phyloP scores from a whole-genome alignment of 2,888 invertebrate genomes.

The Cerceris ruficornis region DNA sequence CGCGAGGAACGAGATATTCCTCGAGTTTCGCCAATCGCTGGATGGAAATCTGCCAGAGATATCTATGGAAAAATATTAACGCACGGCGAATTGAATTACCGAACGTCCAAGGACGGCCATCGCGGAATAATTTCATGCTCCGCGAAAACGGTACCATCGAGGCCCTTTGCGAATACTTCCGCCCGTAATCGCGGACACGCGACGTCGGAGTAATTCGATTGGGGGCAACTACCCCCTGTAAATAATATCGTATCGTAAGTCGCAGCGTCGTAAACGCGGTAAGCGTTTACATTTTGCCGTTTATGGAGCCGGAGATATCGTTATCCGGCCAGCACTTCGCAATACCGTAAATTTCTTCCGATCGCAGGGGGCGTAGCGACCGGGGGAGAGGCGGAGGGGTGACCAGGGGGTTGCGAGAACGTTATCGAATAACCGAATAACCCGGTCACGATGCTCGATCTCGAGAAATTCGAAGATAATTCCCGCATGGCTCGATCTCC shows the following conservation, averaged over 20 bases:
- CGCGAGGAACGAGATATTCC: too few species aligned
- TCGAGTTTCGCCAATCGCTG: too few species aligned
- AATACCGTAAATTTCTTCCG: slow-evolving; percentile 3
- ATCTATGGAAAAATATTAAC: too few species aligned
- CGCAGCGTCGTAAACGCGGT: background rate
- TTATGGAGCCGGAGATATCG: slow-evolving; percentile 8
- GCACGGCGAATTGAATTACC: too few species aligned
- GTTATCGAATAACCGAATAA: slow-evolving; percentile 44
- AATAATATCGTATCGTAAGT: background rate
- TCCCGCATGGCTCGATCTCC: slow-evolving; percentile 15
- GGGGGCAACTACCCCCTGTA: background rate
- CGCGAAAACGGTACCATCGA: too few species aligned
- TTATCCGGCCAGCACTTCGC: slow-evolving; percentile 2
- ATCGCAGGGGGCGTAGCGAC: background rate
- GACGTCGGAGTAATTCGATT: background rate
- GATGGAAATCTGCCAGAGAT: too few species aligned
- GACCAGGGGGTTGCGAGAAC: background rate
- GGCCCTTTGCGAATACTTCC: too few species aligned
- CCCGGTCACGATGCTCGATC: slow-evolving; percentile 46
- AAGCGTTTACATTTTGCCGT: slow-evolving; percentile 10
- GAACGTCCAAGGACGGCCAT: too few species aligned
- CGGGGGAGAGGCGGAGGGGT: background rate
- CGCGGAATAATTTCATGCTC: too few species aligned
- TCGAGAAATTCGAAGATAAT: slow-evolving; percentile 54
- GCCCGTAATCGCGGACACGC: background rate